Evolutionary conservation across 2,888 invertebrate genomes (phyloP), one percentile per base, ranked within the genome.

Genomic region (Andrena bicolor): DNA sequence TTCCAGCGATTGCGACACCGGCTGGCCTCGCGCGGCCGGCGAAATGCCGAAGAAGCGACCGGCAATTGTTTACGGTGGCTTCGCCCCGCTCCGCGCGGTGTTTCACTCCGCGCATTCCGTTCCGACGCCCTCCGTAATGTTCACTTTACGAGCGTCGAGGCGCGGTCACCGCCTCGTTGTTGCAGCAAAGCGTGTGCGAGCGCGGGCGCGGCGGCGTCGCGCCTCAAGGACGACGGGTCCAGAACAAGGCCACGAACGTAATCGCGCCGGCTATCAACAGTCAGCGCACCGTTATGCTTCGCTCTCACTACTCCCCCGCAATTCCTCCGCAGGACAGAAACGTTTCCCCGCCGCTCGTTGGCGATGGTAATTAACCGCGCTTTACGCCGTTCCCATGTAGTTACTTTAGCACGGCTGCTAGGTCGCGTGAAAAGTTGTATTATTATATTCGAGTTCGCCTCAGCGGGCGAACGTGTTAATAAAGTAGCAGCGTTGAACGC

Each of bases 141-240:
- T 76, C 69, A 51, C 70, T 76, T 76, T 32, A 80, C 70, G 60
- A 71, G 60, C 71, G 48, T 6, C 65, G 51, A 69, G 80, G 79
- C 68, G 56, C 20, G 41, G 41, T 23, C 41, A 51, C 56, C 64
- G 65, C 13, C 49, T 58, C n/a, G 82, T 20, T 79, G 2, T 70
- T 79, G 2, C 73, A 64, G 76, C 20, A 20, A 6, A 20, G 74
- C 51, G 63, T 75, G 60, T 35, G 66, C 51, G 51, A 30, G 68
- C 53, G 49, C 51, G 68, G 69, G 63, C 74, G 82, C n/a, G n/a
- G n/a, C 69, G 66, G 30, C 8, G 72, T 49, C 60, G 41, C 48
- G 23, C 10, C 28, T 81, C 85, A 87, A 87, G 86, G 87, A 77
- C 87, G 81, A 80, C 85, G 48, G 64, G 81, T 87, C 28, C 28